Evolutionary conservation across 2,113 vertebrate species (phyloP), one percentile per base, ranked within the genome.

Genomic region (Lutjanus erythropterus): DNA sequence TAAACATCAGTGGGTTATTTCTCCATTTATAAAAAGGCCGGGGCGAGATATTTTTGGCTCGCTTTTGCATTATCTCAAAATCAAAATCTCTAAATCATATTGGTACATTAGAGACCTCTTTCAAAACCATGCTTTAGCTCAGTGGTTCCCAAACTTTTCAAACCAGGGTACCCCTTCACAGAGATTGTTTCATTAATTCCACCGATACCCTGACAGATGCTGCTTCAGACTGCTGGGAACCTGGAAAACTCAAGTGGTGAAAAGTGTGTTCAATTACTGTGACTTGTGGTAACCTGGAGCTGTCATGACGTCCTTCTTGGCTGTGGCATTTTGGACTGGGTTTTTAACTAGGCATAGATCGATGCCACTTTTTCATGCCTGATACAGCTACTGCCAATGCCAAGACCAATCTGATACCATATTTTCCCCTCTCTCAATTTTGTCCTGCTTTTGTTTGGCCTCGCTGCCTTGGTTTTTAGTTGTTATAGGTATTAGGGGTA

Each of bases 11-110:
- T 8, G 66, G 23, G 35, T 14, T 41, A 67, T 71, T 80, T 73
- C 68, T 79, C 60, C 49, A 58, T 73, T 49, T 58, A 68, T 78
- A 46, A 81, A 82, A 71, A 52, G 14, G 37, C 33, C 12, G 7
- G 25, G 14, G 49, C 35, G 21, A 11, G 44, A 77, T 65, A 41
- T 55, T 80, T 85, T 75, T 75, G 60, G 70, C 60, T 68, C 14
- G 23, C 6, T 58, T n/a, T 56, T 44, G 25, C 25, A 16, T 41
- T 35, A 64, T 71, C 19, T 39, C 9, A 25, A 52, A 53, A 41
- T 64, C 27, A 29, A 71, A 71, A 27, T 55, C n/a, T 58, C 37
- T 15, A 39, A 27, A 68, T 59, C 11, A 49, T 18, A 39, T 10
- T 23, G 7, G 12, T 58, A 18, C 19, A 71, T 42, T 25, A 4